Conservation (phyloP, 2,797 vertebrate genomes). For the Pantherophis alleghaniensis region DNA sequence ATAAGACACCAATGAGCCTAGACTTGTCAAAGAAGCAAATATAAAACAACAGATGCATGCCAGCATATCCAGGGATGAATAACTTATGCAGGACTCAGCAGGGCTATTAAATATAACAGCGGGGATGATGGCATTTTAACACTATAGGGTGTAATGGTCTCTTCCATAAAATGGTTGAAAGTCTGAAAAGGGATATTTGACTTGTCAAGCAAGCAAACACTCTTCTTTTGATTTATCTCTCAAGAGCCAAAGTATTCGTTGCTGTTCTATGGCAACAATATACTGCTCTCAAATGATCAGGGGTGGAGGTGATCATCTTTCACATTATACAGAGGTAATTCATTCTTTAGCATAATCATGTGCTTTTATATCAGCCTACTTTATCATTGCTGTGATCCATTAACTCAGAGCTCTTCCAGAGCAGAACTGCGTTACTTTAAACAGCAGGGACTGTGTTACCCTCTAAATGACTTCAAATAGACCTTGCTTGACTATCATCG, state of each 20-base stretch:
- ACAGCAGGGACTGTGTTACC: background rate
- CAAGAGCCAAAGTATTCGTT: background rate
- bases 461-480: slow-evolving; percentile 4
- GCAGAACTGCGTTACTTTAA: background rate
- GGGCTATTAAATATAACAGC: slow-evolving; percentile 25
- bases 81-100: slow-evolving; percentile 23
- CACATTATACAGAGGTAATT: background rate
- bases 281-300: background rate
- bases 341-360: background rate
- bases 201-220: background rate
- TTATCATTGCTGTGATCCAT: slow-evolving; percentile 1
- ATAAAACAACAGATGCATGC: slow-evolving; percentile 8
- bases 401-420: background rate
- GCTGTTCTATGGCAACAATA: background rate
- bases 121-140: slow-evolving; percentile 11
- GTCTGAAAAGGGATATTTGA: background rate
- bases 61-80: slow-evolving; percentile 20
- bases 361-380: background rate
- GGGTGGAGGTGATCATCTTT: background rate
- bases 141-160: slow-evolving; percentile 3
- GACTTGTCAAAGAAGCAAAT: background rate
- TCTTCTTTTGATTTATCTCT: slow-evolving; percentile 6
- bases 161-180: slow-evolving; percentile 3
- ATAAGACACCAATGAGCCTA: slow-evolving; percentile 7
- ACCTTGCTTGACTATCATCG: background rate